Evolutionary conservation across 37 sponge, comb jelly and placozoan species (phyloP), one percentile per base, ranked within the genome.

Genomic region (Hormiphora californensis): DNA sequence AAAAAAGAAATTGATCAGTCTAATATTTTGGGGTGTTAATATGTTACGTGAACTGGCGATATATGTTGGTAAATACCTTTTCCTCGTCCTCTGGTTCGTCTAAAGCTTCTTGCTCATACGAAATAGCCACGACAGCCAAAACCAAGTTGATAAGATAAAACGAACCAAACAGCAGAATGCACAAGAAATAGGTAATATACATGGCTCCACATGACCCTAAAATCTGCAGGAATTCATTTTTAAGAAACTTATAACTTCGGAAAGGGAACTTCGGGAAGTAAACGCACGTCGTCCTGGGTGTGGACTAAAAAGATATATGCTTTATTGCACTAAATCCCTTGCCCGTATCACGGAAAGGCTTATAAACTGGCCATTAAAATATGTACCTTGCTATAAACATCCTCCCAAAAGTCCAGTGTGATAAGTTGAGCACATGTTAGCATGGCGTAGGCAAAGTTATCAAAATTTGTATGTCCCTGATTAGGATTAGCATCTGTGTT

Each of bases 371-470:
- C 22, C 17, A 12, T 15, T 11, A 12, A 69, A 12, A 5, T 7
- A 31, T 61, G 4, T 30, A 88, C 88, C 78, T 88, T 68, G 23
- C 63, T 55, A 31, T 88, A 88, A 0, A 78, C 61, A 54, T 88
- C 88, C 28, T 88, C 88, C 88, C 88, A 88, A 31, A 69, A 69
- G 85, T 88, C 88, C 30, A 69, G 46, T 12, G 88, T 88, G 32
- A 88, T 54, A 1, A 88, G 88, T 85, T 88, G 88, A 54, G 63
- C 59, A 17, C 81, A 73, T 1, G 81, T 73, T 1, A 73, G 81
- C 81, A 73, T 73, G 46, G 81, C 81, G 25, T 36, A 73, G 23
- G 49, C 81, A 41, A 73, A 73, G 81, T 73, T 25, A 28, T 73
- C 81, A 19, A 73, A 73, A 30, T 36, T 37, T 12, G 81, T 73